phyloP scores from a whole-genome alignment of 2,888 invertebrate species.

The Drosophila acutilabella region DNA sequence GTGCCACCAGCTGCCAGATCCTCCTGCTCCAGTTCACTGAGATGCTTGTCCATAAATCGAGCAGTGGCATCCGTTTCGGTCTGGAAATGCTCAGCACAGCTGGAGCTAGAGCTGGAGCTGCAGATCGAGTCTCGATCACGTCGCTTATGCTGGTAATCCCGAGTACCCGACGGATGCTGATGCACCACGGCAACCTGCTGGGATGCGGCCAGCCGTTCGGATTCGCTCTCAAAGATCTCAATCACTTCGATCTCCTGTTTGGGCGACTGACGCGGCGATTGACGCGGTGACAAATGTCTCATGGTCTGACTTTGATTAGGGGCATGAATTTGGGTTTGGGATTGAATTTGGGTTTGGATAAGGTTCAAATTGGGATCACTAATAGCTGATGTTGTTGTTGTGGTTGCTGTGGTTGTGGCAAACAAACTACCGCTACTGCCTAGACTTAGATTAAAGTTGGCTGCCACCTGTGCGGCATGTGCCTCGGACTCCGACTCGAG shows the following conservation, averaged over 20 bases:
- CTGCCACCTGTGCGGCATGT: constrained; percentile 78
- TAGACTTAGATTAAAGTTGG: constrained; percentile 83
- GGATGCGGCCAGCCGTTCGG: constrained; percentile 77
- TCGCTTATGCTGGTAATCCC: constrained; percentile 45
- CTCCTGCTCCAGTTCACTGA: constrained; percentile 84
- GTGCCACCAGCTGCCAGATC: constrained; percentile 82
- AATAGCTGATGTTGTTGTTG: constrained; percentile 39
- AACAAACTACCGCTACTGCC: constrained; percentile 83
- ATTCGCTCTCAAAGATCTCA: constrained; percentile 84
- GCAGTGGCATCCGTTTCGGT: constrained; percentile 66
- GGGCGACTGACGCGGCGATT: constrained; percentile 84
- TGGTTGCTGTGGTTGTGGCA: constrained; percentile 39
- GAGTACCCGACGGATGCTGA: constrained; percentile 54
- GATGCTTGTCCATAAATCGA: constrained; percentile 85
- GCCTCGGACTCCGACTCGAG: constrained; percentile 77
- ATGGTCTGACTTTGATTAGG: constrained; percentile 30
- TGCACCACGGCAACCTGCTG: constrained; percentile 84
- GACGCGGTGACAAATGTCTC: constrained; percentile 75
- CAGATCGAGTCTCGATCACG: constrained; percentile 47
- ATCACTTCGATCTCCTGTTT: constrained; percentile 84
- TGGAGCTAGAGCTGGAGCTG: background rate
- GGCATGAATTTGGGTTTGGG: constrained; percentile 3
- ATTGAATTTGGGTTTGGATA: constrained; percentile 3
- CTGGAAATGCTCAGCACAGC: constrained; percentile 50
- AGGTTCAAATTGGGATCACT: constrained; percentile 26